phyloP scores from a whole-genome alignment of 2,888 invertebrate species.

The Netelia inedita region DNA sequence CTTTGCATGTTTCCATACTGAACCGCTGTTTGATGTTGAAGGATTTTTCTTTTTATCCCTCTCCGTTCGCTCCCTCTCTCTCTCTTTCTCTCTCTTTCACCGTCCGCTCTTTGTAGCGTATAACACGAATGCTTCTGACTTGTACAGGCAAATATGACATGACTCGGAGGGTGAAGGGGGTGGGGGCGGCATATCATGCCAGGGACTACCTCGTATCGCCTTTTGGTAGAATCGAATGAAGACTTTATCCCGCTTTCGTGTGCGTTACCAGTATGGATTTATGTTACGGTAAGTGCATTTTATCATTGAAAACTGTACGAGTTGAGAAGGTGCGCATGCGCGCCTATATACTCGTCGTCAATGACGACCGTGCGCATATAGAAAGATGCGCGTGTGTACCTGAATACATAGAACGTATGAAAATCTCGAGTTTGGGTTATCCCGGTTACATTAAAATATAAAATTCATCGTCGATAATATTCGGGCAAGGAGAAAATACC shows the following conservation, averaged over 20 bases:
- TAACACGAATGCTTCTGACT: constrained; percentile 61
- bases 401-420: constrained; percentile 27
- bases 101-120: constrained; percentile 28
- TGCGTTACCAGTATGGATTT: constrained; percentile 15
- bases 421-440: constrained; percentile 7
- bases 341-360: not conserved
- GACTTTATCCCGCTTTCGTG: constrained; percentile 61
- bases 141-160: constrained; percentile 68
- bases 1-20: constrained; percentile 58
- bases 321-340: not conserved
- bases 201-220: constrained; percentile 29
- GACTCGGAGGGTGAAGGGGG: constrained; percentile 46
- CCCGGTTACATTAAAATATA: constrained; percentile 50
- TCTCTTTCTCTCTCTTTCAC: constrained; percentile 10
- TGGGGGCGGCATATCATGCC: constrained; percentile 33
- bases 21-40: constrained; percentile 65
- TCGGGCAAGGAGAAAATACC: constrained; percentile 38
- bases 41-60: constrained; percentile 54
- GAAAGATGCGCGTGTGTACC: not conserved
- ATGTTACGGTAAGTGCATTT: constrained; percentile 41
- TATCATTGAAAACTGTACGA: not conserved
- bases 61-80: constrained; percentile 35
- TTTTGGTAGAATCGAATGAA: constrained; percentile 63
- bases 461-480: constrained; percentile 52
- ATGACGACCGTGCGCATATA: not conserved